Base-by-base conservation (phyloP, 2,113 vertebrate genomes). In the Chloebia gouldiae region DNA sequence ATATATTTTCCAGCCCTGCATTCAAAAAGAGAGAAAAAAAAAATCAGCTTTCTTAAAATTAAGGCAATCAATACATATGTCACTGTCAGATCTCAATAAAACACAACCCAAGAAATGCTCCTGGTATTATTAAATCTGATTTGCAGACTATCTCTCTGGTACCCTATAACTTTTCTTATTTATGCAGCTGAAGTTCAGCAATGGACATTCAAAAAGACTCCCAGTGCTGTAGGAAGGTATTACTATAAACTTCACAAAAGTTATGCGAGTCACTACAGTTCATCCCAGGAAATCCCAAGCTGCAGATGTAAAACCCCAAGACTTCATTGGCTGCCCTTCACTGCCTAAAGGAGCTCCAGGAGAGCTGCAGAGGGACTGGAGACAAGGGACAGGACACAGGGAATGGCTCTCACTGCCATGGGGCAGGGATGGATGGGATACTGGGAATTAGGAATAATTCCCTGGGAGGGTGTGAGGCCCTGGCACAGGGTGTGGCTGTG, bases 231-330 rank as follows among this genome's bases (percentile, higher is more conserved):
- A 15, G 1, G 16, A 78, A 70, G 17, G 28, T 24, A 24, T 15
- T 28, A 21, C 8, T 47, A 66, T 9, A 59, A 69, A 61, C n/a
- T 27, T 49, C 6, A 0, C 8, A 17, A 23, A 39, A 75, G 50
- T 16, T 12, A 15, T 0, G 0, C 0, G 1, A 85, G 45, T 42
- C 73, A 28, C 23, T 40, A 3, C 35, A 15, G n/a, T 4, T 47
- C 45, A 65, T 27, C 37, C 65, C 57, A 24, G 42, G 25, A 31
- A 0, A 71, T 30, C 23, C 65, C 33, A 28, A 50, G 33, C 0
- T 60, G 13, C 4, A 37, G 25, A 60, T 23, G 16, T 4, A 49
- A 69, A 21, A 23, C 13, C 23, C 40, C 37, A 35, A 17, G 11
- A 53, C 13, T 53, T 42, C 35, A 42, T 2, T 2, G 7, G 30